Base-by-base conservation (phyloP, 2,113 vertebrate species). In the Orthonyx spaldingii region DNA sequence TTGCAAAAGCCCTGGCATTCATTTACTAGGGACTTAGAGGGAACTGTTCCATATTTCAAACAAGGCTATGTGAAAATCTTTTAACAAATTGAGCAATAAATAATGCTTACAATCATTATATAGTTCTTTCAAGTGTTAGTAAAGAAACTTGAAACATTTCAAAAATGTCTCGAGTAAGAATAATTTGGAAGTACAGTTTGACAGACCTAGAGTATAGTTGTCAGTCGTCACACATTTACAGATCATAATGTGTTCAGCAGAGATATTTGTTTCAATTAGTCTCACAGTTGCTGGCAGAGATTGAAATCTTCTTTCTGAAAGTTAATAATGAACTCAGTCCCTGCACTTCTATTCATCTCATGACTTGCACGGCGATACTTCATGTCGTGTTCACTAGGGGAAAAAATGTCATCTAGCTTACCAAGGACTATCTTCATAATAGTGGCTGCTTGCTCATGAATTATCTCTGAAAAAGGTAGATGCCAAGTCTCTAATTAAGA, bases 221-320 rank as follows among this genome's bases (percentile, higher is more conserved):
- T 74, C 84, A 93, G 20, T 55, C 0, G 0, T 84, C 59, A 78
- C 42, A 81, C 52, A 89, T 92, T 66, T 87, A 66, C 50, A 84
- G 72, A 64, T 52, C 17, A 81, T 78, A 52, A 65, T 78, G 39
- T 9, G 6, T 89, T 92, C 72, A 92, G 76, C 3, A 9, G 80
- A 81, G 41, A 52, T 66, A 91, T 10, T 92, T 44, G 1, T 94
- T 92, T 92, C 80, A 89, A 89, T 96, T 92, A 95, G 76, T 93
- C 60, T 94, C 41, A 3, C 76, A 84, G 86, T 66, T 93, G 37
- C 53, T 92, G 64, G n/a, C 64, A 94, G 72, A 86, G 41, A 77
- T 21, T 55, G 64, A 91, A 90, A 75, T 77, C 55, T 75, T 78
- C 57, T 65, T 57, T 84, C 61, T 84, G 60, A 53, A 59, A 68